Evolutionary conservation across 1,140 invertebrate genomes (phyloP).

Genomic region (Steinernema khuongi): DNA sequence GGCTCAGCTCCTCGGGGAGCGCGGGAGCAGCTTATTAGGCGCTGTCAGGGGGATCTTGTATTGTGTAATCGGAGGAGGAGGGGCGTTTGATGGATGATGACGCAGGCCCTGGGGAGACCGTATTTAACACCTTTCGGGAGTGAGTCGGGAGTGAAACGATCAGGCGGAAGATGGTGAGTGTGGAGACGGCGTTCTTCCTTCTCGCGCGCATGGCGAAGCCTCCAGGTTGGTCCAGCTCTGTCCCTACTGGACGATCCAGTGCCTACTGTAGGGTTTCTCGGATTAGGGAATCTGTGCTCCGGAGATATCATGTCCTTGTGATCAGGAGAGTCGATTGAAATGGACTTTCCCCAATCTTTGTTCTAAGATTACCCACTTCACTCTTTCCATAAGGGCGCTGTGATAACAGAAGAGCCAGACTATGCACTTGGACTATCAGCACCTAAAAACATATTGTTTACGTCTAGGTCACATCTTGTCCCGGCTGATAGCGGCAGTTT

Average conservation of each 20-base stretch:
- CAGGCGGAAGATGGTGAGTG: not conserved
- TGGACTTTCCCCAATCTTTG: too few relatives aligned
- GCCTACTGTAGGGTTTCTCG: not conserved
- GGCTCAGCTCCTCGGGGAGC: not conserved
- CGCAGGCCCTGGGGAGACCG: not conserved
- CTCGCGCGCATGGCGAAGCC: not conserved
- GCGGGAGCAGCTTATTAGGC: not conserved
- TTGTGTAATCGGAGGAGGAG: not conserved
- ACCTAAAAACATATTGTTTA: too few relatives aligned
- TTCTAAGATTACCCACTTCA: too few relatives aligned
- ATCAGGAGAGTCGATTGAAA: too few relatives aligned
- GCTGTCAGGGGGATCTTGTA: not conserved
- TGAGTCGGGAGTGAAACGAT: not conserved
- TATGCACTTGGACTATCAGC: too few relatives aligned
- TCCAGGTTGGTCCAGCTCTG: not conserved
- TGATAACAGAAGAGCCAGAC: too few relatives aligned
- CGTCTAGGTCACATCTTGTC: too few relatives aligned
- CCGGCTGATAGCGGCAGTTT: too few relatives aligned
- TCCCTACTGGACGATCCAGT: not conserved
- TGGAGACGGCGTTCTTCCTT: not conserved
- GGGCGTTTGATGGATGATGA: slow-evolving; percentile 10
- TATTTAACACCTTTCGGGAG: not conserved
- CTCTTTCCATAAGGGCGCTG: too few relatives aligned
- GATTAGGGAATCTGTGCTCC: too few relatives aligned
- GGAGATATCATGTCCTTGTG: too few relatives aligned